These are phyloP conservation scores for Melinaea marsaeus DNA, from an alignment of 2,888 invertebrate species.

Conservation along the genomic window DNA sequence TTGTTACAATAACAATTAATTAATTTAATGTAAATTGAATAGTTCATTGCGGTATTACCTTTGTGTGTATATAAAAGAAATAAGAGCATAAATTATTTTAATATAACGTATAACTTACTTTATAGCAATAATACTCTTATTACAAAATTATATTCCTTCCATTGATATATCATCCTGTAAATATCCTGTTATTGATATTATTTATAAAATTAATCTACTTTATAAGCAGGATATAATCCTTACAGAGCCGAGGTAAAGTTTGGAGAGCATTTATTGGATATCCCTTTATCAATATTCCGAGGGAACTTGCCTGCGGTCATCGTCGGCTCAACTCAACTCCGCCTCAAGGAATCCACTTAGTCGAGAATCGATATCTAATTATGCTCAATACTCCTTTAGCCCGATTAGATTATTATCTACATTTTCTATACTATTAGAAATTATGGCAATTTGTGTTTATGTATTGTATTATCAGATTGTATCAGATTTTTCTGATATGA, in stretches of 20 bases:
- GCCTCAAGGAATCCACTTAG: conserved; percentile 55
- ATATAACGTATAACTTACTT: no score
- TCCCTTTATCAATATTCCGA: conserved; percentile 61
- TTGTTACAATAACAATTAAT: no score
- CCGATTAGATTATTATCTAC: conserved; percentile 37
- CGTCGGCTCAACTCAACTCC: conserved; percentile 41
- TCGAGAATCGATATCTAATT: conserved; percentile 49
- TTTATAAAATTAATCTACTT: conserved; percentile 44
- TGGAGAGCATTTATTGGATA: conserved; percentile 48
- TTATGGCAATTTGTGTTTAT: not conserved
- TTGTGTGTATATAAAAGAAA: no score
- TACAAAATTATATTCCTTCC: no score
- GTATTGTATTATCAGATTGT: no score
- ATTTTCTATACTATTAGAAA: conserved; percentile 9
- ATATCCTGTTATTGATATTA: conserved; percentile 25
- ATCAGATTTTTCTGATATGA: no score
- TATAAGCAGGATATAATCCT: conserved; percentile 57
- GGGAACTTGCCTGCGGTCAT: conserved; percentile 49
- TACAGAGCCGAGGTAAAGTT: conserved; percentile 54
- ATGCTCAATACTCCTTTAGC: conserved; percentile 33
- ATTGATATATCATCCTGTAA: no score
- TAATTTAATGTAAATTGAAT: no score
- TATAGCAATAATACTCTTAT: no score
- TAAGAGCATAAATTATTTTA: no score
- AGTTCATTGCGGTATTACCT: no score